Conservation (phyloP, 2,113 vertebrate genomes). For the Sturnira hondurensis region DNA sequence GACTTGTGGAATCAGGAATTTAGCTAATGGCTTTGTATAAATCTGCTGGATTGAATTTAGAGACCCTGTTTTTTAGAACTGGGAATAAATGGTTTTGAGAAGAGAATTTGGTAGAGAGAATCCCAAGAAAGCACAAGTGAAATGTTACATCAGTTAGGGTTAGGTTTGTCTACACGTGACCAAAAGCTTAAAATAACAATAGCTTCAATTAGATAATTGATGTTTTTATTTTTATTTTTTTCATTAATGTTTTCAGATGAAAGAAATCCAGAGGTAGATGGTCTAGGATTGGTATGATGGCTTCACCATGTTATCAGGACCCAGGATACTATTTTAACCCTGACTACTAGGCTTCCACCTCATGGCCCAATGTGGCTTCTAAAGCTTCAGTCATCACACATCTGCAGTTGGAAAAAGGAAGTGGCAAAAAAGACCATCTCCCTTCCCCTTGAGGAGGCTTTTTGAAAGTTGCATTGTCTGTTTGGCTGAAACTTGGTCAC, state of each 20-base stretch:
- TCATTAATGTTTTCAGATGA: constrained; percentile 5
- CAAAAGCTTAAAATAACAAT: not conserved
- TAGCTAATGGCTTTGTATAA: not conserved
- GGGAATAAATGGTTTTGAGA: not conserved
- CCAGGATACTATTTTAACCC: not conserved
- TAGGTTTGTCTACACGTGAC: not conserved
- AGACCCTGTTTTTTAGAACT: not conserved
- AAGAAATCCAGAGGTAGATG: not conserved
- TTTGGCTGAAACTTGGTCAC: not conserved
- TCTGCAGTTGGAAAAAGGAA: not conserved
- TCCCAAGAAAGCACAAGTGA: not conserved
- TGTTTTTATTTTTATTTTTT: too few relatives aligned
- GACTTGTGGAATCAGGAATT: not conserved
- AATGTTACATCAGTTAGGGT: not conserved
- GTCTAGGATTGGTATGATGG: not conserved
- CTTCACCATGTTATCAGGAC: not conserved
- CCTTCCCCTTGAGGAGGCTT: not conserved
- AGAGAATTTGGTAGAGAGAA: not conserved
- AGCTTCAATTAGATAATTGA: not conserved
- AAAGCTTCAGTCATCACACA: not conserved
- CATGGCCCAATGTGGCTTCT: not conserved
- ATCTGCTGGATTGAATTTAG: not conserved
- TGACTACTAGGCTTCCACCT: not conserved
- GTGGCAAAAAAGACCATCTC: not conserved
- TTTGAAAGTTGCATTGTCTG: not conserved